These are phyloP conservation scores for Dissostichus mawsoni DNA, from an alignment of 2,113 vertebrate genomes.

Conservation along the genomic window DNA sequence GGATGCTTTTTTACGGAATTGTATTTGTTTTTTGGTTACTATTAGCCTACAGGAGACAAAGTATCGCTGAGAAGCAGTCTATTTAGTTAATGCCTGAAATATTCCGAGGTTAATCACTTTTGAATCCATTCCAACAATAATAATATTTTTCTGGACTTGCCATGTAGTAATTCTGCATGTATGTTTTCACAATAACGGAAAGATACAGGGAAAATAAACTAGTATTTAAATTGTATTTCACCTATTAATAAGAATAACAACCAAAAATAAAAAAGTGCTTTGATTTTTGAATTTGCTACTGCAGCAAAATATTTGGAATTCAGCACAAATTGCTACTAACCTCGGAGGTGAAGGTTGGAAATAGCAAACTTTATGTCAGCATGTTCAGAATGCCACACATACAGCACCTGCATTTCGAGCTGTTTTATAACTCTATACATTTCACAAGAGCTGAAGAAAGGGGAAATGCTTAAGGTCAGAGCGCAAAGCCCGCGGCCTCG, in stretches of 20 bases:
- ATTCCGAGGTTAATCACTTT: background rate
- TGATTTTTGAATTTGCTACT: background rate
- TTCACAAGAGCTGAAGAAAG: background rate
- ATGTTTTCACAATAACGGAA: too few relatives aligned
- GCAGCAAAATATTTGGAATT: background rate
- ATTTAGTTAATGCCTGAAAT: background rate
- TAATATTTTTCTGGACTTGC: too few relatives aligned
- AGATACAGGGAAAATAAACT: too few relatives aligned
- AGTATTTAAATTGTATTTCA: too few relatives aligned
- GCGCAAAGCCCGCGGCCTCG: constrained; percentile 35
- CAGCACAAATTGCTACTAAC: background rate
- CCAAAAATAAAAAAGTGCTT: too few relatives aligned
- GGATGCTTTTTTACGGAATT: background rate
- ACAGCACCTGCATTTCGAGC: background rate
- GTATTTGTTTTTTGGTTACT: background rate
- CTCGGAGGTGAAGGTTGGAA: background rate
- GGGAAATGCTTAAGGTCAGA: constrained; percentile 24
- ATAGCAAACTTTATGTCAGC: background rate
- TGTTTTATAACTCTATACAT: background rate
- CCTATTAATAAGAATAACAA: background rate
- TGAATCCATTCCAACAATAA: too few relatives aligned
- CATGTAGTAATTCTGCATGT: too few relatives aligned
- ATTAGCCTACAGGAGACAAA: background rate
- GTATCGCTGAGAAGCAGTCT: background rate
- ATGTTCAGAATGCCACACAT: background rate